phyloP scores from a whole-genome alignment of 1,140 invertebrate species.

The Drosophila suzukii region DNA sequence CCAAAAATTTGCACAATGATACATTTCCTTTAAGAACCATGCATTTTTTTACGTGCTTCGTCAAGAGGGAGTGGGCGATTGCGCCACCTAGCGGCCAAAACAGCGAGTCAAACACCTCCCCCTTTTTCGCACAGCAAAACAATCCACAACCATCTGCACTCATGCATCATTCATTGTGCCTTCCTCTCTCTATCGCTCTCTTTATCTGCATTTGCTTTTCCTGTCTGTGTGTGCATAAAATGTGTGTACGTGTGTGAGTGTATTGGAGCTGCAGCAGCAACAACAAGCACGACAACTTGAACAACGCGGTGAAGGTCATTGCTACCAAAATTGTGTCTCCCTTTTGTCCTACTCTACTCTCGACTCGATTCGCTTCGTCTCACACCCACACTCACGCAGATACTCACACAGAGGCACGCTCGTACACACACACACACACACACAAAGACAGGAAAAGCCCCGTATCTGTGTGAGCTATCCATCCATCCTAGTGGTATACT shows the following conservation, averaged over 20 bases:
- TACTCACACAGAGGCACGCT: constrained; percentile 23
- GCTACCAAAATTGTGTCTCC: constrained; percentile 84
- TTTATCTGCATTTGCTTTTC: constrained; percentile 57
- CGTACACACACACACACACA: not conserved
- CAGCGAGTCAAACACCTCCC: constrained; percentile 1
- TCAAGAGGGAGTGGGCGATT: constrained; percentile 38
- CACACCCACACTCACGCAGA: constrained; percentile 30
- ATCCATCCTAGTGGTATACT: constrained; percentile 67
- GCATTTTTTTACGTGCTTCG: not conserved
- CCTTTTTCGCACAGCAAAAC: constrained; percentile 11
- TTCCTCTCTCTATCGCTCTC: constrained; percentile 27
- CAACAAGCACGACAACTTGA: constrained; percentile 78
- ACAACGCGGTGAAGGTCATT: constrained; percentile 84
- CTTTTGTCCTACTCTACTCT: constrained; percentile 83
- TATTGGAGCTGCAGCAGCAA: constrained; percentile 38
- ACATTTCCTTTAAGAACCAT: not conserved
- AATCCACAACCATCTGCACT: constrained; percentile 49
- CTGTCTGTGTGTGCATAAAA: constrained; percentile 23
- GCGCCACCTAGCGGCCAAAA: constrained; percentile 46
- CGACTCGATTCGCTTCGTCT: constrained; percentile 61
- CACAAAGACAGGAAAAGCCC: constrained; percentile 40
- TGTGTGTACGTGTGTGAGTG: constrained; percentile 5
- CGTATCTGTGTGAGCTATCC: constrained; percentile 32
- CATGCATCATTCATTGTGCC: constrained; percentile 68
- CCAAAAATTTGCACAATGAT: too few relatives aligned